These are phyloP conservation scores for Pangasius macronema DNA, from an alignment of 2,797 vertebrate genomes.

Conservation along the genomic window DNA sequence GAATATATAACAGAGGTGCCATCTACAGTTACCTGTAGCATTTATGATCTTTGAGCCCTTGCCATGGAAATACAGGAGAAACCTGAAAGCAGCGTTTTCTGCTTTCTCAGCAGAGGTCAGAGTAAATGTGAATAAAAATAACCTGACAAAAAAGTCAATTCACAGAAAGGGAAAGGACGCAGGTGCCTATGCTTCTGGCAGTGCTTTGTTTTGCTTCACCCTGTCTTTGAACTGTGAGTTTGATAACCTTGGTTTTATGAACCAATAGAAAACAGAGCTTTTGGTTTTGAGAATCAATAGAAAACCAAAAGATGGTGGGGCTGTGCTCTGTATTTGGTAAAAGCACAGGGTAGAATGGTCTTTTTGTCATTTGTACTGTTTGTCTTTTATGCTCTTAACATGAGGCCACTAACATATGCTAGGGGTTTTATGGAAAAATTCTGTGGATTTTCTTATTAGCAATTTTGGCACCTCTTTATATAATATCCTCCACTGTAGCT, in stretches of 20 bases:
- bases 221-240: neutral
- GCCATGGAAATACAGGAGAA: neutral
- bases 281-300: neutral
- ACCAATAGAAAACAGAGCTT: neutral
- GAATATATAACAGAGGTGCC: conserved; percentile 9
- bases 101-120: conserved; percentile 1
- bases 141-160: neutral
- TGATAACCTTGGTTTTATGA: neutral
- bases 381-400: neutral
- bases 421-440: neutral
- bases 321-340: neutral
- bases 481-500: neutral
- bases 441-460: neutral
- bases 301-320: neutral
- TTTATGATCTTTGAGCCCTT: conserved; percentile 6
- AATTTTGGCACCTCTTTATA: neutral
- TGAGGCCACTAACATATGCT: neutral
- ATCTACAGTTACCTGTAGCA: neutral
- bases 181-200: neutral
- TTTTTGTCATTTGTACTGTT: conserved; percentile 3
- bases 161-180: neutral
- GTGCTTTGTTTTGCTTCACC: neutral
- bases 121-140: neutral
- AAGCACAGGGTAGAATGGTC: neutral
- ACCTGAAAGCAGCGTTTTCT: neutral